Conservation (phyloP, 2,888 invertebrate genomes). For the Eupithecia insigniata region DNA sequence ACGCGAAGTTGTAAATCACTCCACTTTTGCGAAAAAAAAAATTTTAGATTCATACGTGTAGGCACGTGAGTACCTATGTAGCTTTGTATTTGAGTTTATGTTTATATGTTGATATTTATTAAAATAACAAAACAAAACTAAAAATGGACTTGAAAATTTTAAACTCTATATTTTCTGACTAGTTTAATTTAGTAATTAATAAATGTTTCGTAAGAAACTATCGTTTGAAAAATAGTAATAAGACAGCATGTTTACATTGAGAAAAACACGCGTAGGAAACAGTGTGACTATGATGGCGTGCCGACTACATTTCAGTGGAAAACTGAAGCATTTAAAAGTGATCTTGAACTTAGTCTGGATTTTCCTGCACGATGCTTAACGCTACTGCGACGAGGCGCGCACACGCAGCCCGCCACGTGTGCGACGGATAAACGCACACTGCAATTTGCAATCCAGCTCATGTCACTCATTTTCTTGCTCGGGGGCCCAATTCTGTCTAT, state of each 20-base stretch:
- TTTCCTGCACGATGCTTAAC: conserved; percentile 56
- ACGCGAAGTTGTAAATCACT: conserved; percentile 64
- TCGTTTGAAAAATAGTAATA: background rate
- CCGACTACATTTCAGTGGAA: conserved; percentile 5
- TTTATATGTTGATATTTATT: background rate
- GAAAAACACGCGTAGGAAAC: background rate
- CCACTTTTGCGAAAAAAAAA: conserved; percentile 37
- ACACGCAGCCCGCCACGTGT: conserved; percentile 70
- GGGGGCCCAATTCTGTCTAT: background rate
- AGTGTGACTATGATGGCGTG: conserved; percentile 7
- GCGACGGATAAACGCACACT: conserved; percentile 59
- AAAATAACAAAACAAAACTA: background rate
- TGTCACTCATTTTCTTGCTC: conserved; percentile 1
- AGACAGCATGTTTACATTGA: background rate
- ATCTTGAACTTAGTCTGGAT: conserved; percentile 40
- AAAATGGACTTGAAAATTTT: background rate
- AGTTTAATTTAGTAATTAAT: background rate
- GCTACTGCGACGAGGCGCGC: conserved; percentile 56
- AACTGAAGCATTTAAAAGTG: conserved; percentile 24
- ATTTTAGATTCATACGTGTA: background rate
- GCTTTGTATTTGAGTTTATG: background rate
- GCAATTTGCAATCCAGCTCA: conserved; percentile 48
- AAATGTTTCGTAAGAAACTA: background rate
- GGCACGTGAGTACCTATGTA: background rate
- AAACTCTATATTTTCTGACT: background rate